phyloP scores from a whole-genome alignment of 2,888 invertebrate genomes.

The Brachyopa scutellaris region DNA sequence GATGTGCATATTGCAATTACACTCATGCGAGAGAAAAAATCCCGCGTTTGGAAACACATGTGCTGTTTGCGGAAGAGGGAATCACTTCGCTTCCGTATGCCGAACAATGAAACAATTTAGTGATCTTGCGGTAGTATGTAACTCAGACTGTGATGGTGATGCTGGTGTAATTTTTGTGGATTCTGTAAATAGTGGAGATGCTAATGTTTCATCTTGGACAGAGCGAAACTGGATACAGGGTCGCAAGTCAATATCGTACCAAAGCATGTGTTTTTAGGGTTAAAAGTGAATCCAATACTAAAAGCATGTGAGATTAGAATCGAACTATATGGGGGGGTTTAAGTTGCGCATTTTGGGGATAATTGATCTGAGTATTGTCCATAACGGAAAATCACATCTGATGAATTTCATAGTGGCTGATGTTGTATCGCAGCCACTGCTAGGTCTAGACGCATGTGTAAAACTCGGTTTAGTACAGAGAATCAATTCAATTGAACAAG shows the following conservation, averaged over 20 bases:
- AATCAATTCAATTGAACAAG: conserved; percentile 4
- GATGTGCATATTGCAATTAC: conserved; percentile 15
- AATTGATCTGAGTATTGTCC: background rate
- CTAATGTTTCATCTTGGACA: background rate
- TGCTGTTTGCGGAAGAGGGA: conserved; percentile 15
- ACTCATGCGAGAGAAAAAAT: background rate
- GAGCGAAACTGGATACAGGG: conserved; percentile 16
- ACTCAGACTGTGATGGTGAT: conserved; percentile 23
- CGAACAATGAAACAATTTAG: conserved; percentile 32
- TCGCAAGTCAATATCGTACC: too few relatives aligned
- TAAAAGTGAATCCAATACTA: too few relatives aligned
- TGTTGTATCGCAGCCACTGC: conserved; percentile 5
- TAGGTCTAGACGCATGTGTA: conserved; percentile 17
- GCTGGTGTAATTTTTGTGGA: conserved; percentile 13
- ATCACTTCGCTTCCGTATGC: conserved; percentile 9
- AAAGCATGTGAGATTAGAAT: conserved; percentile 22
- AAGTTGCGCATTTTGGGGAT: conserved; percentile 8
- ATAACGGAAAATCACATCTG: conserved; percentile 1
- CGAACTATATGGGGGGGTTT: conserved; percentile 41
- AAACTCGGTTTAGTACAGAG: conserved; percentile 1
- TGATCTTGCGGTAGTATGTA: conserved; percentile 37
- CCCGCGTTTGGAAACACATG: conserved; percentile 10
- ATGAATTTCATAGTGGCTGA: conserved; percentile 15
- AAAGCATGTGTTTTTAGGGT: too few relatives aligned
- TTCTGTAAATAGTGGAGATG: conserved; percentile 3